Evolutionary conservation across 2,113 vertebrate genomes (phyloP), one percentile per base, ranked within the genome.

Genomic region (Melanerpes formicivorus): DNA sequence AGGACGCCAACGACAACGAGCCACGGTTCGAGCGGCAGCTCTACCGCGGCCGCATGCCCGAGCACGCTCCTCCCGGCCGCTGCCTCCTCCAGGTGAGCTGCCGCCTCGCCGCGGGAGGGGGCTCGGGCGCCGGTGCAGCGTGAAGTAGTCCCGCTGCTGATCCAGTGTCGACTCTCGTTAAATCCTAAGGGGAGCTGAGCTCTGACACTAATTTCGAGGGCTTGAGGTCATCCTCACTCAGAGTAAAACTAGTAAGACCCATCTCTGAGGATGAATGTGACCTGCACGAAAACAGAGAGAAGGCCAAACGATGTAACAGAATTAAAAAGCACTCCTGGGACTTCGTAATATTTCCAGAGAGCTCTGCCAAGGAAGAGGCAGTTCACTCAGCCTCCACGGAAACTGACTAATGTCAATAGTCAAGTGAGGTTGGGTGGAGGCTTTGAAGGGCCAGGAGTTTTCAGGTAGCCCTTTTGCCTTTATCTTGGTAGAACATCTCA

Each of bases 1-100:
- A 97, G 56, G 98, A 99, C 11, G 96, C 98, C 95, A 99, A 99
- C 37, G 99, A 99, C 97, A 99, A 99, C 56, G 98, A 98, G 87
- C 99, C 99, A 0, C 80, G 98, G 76, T 99, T 99, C 96, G 83
- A 95, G 92, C 98, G 96, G 55, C 98, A 98, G 93, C 96, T 98
- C 64, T 99, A 99, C 95, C 98, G 98, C 6, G 96, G 94, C 58
- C 98, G 96, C 58, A 54, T 99, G 29, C 96, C 86, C 5, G 99
- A 99, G 83, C 99, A 99, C 91, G 74, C 98, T 3, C 71, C 90
- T 1, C 55, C 97, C 2, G 98, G 98, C 46, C 97, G 95, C 92
- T 98, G 98, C 96, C 98, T 98, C 48, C 95, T 99, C 25, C 98
- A 99, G 98, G 99, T 99, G 98, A 97, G 81, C 8, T 12, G 9